phyloP scores from a whole-genome alignment of 2,888 invertebrate species.

The Galerucella calmariensis region DNA sequence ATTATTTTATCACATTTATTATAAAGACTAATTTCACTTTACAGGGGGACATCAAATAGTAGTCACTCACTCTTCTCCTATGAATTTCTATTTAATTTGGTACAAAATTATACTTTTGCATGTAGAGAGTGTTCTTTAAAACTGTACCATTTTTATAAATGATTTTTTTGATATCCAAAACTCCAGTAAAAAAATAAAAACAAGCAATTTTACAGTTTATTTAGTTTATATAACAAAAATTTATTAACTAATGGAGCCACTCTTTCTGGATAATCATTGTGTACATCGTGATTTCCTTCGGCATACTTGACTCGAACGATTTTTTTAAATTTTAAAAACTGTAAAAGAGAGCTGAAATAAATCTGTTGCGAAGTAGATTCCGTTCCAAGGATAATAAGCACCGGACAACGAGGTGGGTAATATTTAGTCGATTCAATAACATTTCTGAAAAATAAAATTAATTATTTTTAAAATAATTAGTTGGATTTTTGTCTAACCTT shows the following conservation, averaged over 20 bases:
- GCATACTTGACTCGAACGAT: constrained; percentile 60
- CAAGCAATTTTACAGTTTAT: constrained; percentile 49
- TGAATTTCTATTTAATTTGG: no score
- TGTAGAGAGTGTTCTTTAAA: no score
- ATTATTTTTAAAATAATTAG: not conserved
- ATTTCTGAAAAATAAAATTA: constrained; percentile 46
- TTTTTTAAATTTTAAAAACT: constrained; percentile 51
- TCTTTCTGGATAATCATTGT: constrained; percentile 69
- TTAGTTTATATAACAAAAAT: constrained; percentile 53
- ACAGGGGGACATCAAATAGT: not conserved
- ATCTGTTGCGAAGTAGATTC: constrained; percentile 48
- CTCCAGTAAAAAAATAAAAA: no score
- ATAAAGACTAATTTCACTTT: not conserved
- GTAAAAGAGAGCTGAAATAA: constrained; percentile 49
- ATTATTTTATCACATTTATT: not conserved
- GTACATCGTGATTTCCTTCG: constrained; percentile 72
- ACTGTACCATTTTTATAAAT: no score
- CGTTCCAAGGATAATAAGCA: constrained; percentile 58
- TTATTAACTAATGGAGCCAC: constrained; percentile 61
- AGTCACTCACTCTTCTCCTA: not conserved
- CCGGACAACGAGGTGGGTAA: constrained; percentile 60
- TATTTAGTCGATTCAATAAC: constrained; percentile 58
- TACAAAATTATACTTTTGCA: no score
- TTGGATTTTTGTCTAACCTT: constrained; percentile 14
- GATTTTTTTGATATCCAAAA: no score